Percentiles rank a stretch among this genome's conserved stretches.
Conservation (phyloP, 2,113 vertebrate genomes). For the Etheostoma cragini region DNA sequence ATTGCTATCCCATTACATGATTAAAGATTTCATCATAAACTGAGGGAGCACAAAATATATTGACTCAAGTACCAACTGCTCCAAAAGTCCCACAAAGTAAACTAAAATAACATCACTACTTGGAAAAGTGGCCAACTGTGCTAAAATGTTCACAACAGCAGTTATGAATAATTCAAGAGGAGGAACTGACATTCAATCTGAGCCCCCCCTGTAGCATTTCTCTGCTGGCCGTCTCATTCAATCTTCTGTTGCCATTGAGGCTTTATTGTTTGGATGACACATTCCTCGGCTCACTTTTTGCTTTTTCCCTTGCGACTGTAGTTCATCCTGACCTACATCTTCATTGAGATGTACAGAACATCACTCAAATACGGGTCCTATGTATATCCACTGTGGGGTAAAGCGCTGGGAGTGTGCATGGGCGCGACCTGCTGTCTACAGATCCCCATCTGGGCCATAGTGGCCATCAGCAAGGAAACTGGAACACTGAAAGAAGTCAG, state of each 20-base stretch:
- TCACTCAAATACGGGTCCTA: conserved; percentile 83
- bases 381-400: conserved; percentile 84
- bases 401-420: conserved; percentile 85
- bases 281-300: conserved; percentile 14
- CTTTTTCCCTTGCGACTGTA: conserved; percentile 53
- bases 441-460: conserved; percentile 85
- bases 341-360: conserved; percentile 86
- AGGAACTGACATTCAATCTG: conserved; percentile 53
- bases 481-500: conserved; percentile 87
- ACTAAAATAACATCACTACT: conserved; percentile 12
- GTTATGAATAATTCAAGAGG: conserved; percentile 53
- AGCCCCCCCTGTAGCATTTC: conserved; percentile 21
- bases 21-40: not conserved
- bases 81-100: not conserved
- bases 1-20: conserved; percentile 2
- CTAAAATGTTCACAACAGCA: conserved; percentile 14
- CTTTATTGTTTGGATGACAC: conserved; percentile 11
- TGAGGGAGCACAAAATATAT: not conserved
- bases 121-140: conserved; percentile 21
- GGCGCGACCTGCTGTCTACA: conserved; percentile 85
- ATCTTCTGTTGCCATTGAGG: not conserved
- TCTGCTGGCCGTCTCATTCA: not conserved
- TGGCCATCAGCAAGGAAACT: conserved; percentile 84
- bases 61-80: not conserved
- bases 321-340: conserved; percentile 88